Conservation (phyloP, 2,113 vertebrate genomes). For the Myotis lucifugus region DNA sequence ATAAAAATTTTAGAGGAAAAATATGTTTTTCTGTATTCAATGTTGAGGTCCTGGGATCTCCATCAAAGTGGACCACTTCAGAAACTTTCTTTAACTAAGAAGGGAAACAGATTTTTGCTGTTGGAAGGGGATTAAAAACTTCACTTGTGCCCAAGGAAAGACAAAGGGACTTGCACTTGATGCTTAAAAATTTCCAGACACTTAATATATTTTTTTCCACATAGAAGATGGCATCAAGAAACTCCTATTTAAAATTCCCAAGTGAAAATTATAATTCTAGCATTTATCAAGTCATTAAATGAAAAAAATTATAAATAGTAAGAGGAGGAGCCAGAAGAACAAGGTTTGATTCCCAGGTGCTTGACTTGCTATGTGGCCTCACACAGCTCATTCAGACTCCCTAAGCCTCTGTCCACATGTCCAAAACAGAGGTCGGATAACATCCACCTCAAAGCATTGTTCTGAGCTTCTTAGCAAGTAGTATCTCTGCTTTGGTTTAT, state of each 20-base stretch:
- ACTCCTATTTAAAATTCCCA: not conserved
- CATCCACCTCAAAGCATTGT: not conserved
- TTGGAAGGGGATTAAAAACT: conserved; percentile 19
- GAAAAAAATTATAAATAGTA: not conserved
- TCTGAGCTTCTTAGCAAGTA: not conserved
- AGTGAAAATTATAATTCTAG: conserved; percentile 12
- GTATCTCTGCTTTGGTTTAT: not conserved
- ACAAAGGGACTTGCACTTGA: not conserved
- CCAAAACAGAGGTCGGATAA: not conserved
- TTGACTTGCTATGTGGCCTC: not conserved
- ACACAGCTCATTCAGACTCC: not conserved
- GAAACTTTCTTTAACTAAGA: not conserved
- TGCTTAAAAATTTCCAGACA: conserved; percentile 5
- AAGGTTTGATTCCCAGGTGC: not conserved
- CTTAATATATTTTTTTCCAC: not conserved
- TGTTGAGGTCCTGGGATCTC: not conserved
- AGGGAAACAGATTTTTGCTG: conserved; percentile 5
- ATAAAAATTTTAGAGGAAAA: conserved; percentile 43
- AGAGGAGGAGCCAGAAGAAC: conserved; percentile 10
- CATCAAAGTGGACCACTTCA: not conserved
- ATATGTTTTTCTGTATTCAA: not conserved
- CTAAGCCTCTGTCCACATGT: not conserved
- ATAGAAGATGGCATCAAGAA: not conserved
- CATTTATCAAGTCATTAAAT: not conserved
- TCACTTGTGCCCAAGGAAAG: not conserved